phyloP scores from a whole-genome alignment of 2,113 vertebrate genomes.

The Pao palembangensis region DNA sequence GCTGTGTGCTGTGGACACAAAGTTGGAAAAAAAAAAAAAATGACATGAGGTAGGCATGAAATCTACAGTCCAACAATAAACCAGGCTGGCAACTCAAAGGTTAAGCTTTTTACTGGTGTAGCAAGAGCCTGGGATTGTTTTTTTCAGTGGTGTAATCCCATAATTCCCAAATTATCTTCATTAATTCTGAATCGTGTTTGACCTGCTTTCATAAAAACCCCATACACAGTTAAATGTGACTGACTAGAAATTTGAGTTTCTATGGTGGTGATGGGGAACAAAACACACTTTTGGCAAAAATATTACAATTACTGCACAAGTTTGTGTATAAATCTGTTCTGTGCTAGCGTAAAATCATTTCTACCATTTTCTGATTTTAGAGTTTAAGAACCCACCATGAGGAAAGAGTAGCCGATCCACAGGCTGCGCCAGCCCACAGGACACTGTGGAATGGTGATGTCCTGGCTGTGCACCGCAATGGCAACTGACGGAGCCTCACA shows the following conservation, averaged over 20 bases:
- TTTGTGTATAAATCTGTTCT: no score
- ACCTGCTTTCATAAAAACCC: not conserved
- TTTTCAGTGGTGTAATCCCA: no score
- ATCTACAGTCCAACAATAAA: not conserved
- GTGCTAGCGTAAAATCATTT: no score
- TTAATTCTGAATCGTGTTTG: not conserved
- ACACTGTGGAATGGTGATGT: slow-evolving; percentile 90
- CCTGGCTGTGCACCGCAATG: slow-evolving; percentile 94
- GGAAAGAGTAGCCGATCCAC: slow-evolving; percentile 98
- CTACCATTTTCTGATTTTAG: no score
- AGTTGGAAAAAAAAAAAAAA: not conserved
- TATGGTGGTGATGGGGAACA: no score
- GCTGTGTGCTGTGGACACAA: slow-evolving; percentile 85
- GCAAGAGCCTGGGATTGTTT: no score
- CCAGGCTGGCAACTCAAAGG: no score
- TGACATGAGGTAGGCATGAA: slow-evolving; percentile 7
- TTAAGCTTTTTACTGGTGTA: no score
- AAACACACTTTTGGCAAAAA: no score
- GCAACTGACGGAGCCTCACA: slow-evolving; percentile 95
- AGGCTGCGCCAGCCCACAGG: slow-evolving; percentile 92
- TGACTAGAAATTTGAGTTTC: no score
- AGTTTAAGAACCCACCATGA: slow-evolving; percentile 81
- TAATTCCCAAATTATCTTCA: not conserved
- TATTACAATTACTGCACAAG: no score
- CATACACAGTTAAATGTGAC: not conserved